Evolutionary conservation across 2,797 vertebrate genomes (phyloP).

Genomic region (Acipenser transmontanus): DNA sequence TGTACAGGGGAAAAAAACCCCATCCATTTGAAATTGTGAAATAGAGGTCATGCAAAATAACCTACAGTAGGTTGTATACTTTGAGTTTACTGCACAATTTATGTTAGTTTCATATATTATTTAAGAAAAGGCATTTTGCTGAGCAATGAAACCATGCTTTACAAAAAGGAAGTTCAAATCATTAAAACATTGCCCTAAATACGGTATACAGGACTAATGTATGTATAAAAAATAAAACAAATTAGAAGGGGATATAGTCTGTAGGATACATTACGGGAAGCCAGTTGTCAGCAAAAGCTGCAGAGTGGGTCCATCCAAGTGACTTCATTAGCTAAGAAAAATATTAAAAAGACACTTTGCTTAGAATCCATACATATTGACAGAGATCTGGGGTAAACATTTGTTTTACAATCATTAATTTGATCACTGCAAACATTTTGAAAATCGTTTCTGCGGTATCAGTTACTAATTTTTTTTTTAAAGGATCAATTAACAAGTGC

Average conservation of each 20-base stretch:
- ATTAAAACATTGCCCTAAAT: slow-evolving; percentile 36
- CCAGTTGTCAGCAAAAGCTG: slow-evolving; percentile 88
- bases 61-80: slow-evolving; percentile 23
- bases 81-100: slow-evolving; percentile 40
- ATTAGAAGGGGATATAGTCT: slow-evolving; percentile 88
- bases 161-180: slow-evolving; percentile 43
- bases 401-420: background rate
- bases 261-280: slow-evolving; percentile 91
- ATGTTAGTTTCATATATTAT: slow-evolving; percentile 58
- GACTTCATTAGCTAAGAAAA: slow-evolving; percentile 79
- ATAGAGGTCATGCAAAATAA: slow-evolving; percentile 47
- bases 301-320: slow-evolving; percentile 87
- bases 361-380: no score
- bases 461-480: no score
- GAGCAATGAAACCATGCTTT: slow-evolving; percentile 61
- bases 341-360: background rate
- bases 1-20: slow-evolving; percentile 2
- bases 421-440: background rate
- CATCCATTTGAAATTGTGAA: slow-evolving; percentile 35
- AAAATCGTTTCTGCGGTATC: no score
- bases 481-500: no score
- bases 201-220: slow-evolving; percentile 18
- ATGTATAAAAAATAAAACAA: slow-evolving; percentile 9
- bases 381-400: no score
- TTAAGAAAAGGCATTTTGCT: slow-evolving; percentile 51